Conservation (phyloP, 2,113 vertebrate species). For the Tetrax tetrax region DNA sequence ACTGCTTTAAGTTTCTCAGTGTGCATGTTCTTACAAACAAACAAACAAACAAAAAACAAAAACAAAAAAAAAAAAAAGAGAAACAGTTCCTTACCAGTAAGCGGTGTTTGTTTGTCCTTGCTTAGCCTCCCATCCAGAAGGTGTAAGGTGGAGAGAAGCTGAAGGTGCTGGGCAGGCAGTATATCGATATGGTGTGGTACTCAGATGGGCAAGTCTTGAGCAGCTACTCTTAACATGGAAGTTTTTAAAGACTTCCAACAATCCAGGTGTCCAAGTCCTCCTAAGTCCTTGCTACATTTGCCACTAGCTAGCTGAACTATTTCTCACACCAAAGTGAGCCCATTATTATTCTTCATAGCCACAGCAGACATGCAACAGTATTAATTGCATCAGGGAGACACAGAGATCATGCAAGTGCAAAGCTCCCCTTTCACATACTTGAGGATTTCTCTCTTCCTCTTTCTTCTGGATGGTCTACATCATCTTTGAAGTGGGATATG, state of each 20-base stretch:
- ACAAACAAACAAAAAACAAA: too few relatives aligned
- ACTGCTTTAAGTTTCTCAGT: background rate
- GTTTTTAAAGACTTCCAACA: background rate
- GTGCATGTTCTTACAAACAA: background rate
- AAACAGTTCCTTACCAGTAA: background rate
- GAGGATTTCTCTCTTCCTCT: background rate
- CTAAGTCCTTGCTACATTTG: background rate
- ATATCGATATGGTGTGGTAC: fast-evolving
- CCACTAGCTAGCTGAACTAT: background rate
- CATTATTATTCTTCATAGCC: background rate
- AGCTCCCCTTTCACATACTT: background rate
- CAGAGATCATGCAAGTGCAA: background rate
- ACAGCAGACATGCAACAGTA: background rate
- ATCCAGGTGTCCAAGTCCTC: background rate
- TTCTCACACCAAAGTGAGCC: background rate
- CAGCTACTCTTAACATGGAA: fast-evolving
- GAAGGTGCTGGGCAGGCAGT: background rate
- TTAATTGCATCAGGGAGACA: background rate
- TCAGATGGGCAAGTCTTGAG: fast-evolving
- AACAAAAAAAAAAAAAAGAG: too few relatives aligned
- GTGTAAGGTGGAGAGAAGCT: background rate
- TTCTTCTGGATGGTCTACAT: background rate
- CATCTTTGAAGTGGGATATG: background rate
- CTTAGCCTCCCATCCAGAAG: fast-evolving
- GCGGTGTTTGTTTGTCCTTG: background rate